Conservation (phyloP, 2,888 invertebrate species). For the Synergus itoensis region DNA sequence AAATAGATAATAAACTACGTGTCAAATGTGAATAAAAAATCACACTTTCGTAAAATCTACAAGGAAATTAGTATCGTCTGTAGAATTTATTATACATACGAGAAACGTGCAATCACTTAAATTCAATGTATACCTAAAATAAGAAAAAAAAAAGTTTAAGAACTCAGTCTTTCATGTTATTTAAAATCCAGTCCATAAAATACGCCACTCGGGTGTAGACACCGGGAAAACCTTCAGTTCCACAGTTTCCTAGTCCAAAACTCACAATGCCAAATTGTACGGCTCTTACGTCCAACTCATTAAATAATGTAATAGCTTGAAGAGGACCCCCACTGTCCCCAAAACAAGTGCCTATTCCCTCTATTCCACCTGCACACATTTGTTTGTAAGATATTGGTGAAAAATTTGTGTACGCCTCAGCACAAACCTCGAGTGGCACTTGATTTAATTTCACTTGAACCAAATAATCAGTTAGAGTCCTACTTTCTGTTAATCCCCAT, state of each 20-base stretch:
- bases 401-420: constrained; percentile 61
- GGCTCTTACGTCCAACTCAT: constrained; percentile 71
- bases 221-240: constrained; percentile 74
- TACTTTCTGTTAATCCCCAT: constrained; percentile 85
- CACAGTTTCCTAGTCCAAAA: constrained; percentile 76
- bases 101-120: constrained; percentile 6
- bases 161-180: constrained; percentile 67
- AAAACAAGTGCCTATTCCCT: constrained; percentile 82
- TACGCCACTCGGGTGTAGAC: constrained; percentile 76
- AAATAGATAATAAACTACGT: too few species aligned
- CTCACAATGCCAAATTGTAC: constrained; percentile 83
- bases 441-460: constrained; percentile 78
- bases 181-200: constrained; percentile 78
- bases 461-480: constrained; percentile 79
- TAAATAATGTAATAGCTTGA: constrained; percentile 75
- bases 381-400: constrained; percentile 78
- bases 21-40: not conserved
- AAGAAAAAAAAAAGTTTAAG: not conserved
- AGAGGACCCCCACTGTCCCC: constrained; percentile 87
- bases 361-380: constrained; percentile 82
- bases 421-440: constrained; percentile 73
- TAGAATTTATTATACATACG: not conserved
- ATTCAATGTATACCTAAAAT: not conserved
- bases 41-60: constrained; percentile 4
- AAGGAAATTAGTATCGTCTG: not conserved